phyloP scores from a whole-genome alignment of 2,113 vertebrate genomes.

The Scartelaos histophorus region DNA sequence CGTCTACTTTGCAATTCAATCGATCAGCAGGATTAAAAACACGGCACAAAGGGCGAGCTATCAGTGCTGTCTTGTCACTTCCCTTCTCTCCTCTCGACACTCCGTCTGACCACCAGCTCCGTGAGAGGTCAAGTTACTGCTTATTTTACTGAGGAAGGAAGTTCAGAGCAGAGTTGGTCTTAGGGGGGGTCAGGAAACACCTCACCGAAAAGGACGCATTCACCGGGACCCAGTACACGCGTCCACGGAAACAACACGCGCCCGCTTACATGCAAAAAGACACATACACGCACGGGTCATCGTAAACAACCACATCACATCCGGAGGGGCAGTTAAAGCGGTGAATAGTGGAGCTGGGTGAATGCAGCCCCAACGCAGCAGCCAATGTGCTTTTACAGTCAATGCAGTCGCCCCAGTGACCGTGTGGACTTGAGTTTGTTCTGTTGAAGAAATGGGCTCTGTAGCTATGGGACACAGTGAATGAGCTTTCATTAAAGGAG shows the following conservation, averaged over 20 bases:
- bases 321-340: conserved; percentile 10
- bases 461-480: conserved; percentile 26
- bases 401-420: neutral
- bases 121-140: conserved; percentile 64
- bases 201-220: conserved; percentile 48
- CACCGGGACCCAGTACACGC: conserved; percentile 45
- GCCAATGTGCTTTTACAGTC: neutral
- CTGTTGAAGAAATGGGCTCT: conserved; percentile 34
- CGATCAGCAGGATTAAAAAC: conserved; percentile 60
- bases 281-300: conserved; percentile 27
- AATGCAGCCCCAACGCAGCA: neutral
- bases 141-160: conserved; percentile 77
- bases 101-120: conserved; percentile 60
- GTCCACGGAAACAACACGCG: conserved; percentile 66
- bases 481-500: neutral
- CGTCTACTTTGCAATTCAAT: conserved; percentile 30
- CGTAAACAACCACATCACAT: conserved; percentile 48
- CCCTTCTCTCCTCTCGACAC: conserved; percentile 25
- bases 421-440: conserved; percentile 24
- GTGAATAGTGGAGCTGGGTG: neutral
- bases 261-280: conserved; percentile 47
- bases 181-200: conserved; percentile 71
- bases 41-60: conserved; percentile 45
- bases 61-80: conserved; percentile 55
- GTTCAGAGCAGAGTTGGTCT: conserved; percentile 44